Conservation (phyloP, 1,140 invertebrate species). For the Cyclina sinensis region DNA sequence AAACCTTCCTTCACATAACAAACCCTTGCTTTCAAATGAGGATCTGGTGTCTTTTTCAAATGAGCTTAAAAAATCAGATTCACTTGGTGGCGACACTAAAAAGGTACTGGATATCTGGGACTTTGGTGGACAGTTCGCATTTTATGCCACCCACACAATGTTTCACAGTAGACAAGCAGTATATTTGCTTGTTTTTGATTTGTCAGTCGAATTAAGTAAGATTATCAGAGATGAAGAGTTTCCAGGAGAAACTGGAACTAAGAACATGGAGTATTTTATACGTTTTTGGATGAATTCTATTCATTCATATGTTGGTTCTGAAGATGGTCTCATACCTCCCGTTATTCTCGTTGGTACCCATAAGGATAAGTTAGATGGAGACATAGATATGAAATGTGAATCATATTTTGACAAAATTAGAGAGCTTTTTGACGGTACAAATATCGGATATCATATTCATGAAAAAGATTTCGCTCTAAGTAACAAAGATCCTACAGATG, state of each 20-base stretch:
- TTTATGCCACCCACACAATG: constrained; percentile 11
- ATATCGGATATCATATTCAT: not conserved
- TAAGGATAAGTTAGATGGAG: not conserved
- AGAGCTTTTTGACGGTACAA: not conserved
- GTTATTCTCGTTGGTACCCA: constrained; percentile 27
- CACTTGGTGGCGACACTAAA: not conserved
- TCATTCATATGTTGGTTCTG: constrained; percentile 5
- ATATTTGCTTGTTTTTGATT: constrained; percentile 14
- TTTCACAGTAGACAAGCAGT: constrained; percentile 16
- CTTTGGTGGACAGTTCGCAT: constrained; percentile 16
- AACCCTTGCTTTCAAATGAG: not conserved
- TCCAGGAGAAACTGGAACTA: not conserved
- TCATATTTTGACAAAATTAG: not conserved
- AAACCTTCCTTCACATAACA: not conserved
- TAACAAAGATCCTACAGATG: not conserved
- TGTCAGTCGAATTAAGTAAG: not conserved
- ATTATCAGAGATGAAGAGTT: constrained; percentile 25
- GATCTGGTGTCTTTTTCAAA: not conserved
- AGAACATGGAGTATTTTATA: not conserved
- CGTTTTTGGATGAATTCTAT: constrained; percentile 33
- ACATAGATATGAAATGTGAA: not conserved
- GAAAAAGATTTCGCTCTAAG: not conserved
- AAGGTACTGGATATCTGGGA: constrained; percentile 7
- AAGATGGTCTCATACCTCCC: not conserved
- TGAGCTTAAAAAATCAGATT: not conserved